Conservation (phyloP, 2,888 invertebrate genomes). For the Heliconius aoede region DNA sequence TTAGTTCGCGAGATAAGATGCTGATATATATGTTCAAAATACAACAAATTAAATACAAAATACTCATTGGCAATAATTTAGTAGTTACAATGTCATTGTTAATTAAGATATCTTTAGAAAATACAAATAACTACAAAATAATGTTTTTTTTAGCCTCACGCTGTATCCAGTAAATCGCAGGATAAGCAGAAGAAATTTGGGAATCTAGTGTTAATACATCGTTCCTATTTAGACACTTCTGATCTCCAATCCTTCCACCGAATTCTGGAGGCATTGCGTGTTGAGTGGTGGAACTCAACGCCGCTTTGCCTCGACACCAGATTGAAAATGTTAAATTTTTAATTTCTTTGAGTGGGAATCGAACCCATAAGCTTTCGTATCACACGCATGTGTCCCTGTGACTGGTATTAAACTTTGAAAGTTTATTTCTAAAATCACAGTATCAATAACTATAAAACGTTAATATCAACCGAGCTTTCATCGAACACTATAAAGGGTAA, state of each 20-base stretch:
- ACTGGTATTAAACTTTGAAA: neutral
- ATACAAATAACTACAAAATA: too few species aligned
- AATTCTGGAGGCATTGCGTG: too few species aligned
- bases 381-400: too few species aligned
- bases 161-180: neutral
- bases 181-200: neutral
- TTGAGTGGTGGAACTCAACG: too few species aligned
- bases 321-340: too few species aligned
- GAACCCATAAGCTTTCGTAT: too few species aligned
- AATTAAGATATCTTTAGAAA: neutral
- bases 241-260: too few species aligned
- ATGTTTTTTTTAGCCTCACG: neutral
- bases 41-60: neutral
- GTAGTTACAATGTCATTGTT: neutral
- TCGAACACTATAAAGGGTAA: constrained; percentile 18
- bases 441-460: neutral
- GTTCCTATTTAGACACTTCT: too few species aligned
- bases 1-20: constrained; percentile 5
- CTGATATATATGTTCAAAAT: constrained; percentile 10
- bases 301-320: too few species aligned
- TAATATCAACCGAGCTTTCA: constrained; percentile 1
- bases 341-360: too few species aligned
- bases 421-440: neutral
- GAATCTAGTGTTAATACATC: too few species aligned
- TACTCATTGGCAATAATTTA: too few species aligned